Base-by-base conservation (phyloP, 2,113 vertebrate species). In the Entelurus aequoreus region DNA sequence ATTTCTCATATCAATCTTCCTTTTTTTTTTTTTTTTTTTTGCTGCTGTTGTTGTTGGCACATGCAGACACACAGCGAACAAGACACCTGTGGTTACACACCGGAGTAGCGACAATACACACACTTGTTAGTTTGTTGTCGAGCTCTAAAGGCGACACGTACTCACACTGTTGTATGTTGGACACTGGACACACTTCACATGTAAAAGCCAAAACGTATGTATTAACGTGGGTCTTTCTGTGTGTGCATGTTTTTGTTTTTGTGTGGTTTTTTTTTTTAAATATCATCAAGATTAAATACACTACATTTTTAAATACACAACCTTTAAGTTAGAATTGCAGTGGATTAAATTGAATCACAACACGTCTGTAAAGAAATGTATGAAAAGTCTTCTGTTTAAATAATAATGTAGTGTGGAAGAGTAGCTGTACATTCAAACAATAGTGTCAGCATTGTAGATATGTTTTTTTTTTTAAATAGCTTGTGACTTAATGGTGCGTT, bases 251-350 rank as follows among this genome's bases (percentile, higher is more conserved):
- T 46, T 11, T 4, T 46, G 2, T 28, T 28, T 28, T 28, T 28
- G 2, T 28, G 28, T 11, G 5, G 5, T 12, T 12, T 9, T 8
- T 42, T 9, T 46, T 46, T 46, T 90, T 87, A 87, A 87, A 89
- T 88, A 88, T 75, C 79, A 77, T 83, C 72, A 82, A 79, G 85
- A 87, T 89, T 90, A 90, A 89, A 91, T 91, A 91, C 82, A 88
- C 66, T 78, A 80, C 85, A 86, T 19, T 40, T 81, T 88, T 91
- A 91, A 90, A 90, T 90, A 90, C 71, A 82, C 78, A 80, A 80
- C 82, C 85, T 81, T 90, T 90, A 90, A 91, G 83, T 90, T 90
- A 90, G 71, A 35, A 60, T 69, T 86, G 83, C 76, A 77, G 75
- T 76, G 67, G 65, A 76, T 79, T 72, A 83, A 68, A 74, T 69